Evolutionary conservation across 2,113 vertebrate species (phyloP), one percentile per base, ranked within the genome.

Genomic region (Antechinus stuartii): DNA sequence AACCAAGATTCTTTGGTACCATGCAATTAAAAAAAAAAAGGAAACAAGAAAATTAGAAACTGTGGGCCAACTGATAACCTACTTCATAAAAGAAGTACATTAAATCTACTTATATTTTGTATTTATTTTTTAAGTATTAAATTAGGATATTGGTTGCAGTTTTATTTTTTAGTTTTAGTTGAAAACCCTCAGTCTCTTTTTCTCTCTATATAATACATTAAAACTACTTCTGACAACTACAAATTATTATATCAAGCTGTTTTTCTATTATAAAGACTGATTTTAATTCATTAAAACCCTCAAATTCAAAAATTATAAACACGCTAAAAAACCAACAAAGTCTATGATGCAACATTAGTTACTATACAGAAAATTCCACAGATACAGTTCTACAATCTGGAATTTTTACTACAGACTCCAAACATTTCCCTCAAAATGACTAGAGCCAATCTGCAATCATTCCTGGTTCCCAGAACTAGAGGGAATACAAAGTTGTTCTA

Each of bases 41-140:
- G 19, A n/a, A 42, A 42, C 5, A 42, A 90, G 89, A 90, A 90
- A 50, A 25, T 90, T 52, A 90, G 46, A 90, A 49, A 50, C 8
- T 93, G 8, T 90, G 47, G 49, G 14, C 24, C 42, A 96, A 12
- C 0, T 54, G 90, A 92, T 91, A 96, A 96, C 54, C 22, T 19
- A 91, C 8, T 42, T 95, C 68, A 12, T 56, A 92, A 92, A 25
- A 96, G 23, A 95, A 92, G 53, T n/a, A 46, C 49, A 95, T 53
- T 76, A 94, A 3, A 53, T 89, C 27, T 42, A 12, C 91, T 92
- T 94, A 30, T 8, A 96, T 92, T 96, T 91, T 93, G 23, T 26
- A 93, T 92, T 93, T 92, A 35, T n/a, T 94, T 91, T 94, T 54
- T 22, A 94, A 91, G 50, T 91, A 93, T 90, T 90, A 94, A 93